Conservation (phyloP, 2,113 vertebrate species). For the Panthera uncia region DNA sequence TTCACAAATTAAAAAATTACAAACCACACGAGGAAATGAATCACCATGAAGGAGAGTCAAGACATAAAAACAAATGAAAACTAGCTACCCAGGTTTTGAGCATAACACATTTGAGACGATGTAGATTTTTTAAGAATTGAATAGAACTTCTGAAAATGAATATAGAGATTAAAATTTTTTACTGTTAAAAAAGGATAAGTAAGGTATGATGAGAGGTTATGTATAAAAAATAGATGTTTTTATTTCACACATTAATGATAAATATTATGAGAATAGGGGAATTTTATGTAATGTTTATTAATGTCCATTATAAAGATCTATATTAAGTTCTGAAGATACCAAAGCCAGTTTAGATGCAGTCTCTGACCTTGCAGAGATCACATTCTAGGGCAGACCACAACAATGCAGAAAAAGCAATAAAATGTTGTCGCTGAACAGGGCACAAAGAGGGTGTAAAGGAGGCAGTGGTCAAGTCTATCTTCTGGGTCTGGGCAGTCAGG, state of each 20-base stretch:
- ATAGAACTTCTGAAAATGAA: constrained; percentile 44
- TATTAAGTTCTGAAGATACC: constrained; percentile 11
- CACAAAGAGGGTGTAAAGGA: neutral
- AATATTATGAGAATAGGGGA: constrained; percentile 19
- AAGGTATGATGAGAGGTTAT: neutral
- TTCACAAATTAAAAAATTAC: constrained; percentile 74
- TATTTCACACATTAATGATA: neutral
- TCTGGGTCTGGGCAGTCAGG: neutral
- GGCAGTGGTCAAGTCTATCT: neutral
- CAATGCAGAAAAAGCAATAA: neutral
- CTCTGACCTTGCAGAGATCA: neutral
- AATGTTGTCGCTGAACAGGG: neutral
- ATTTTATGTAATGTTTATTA: constrained; percentile 22
- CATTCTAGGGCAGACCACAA: neutral
- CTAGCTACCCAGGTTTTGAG: constrained; percentile 22
- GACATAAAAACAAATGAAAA: constrained; percentile 68
- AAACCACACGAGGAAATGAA: constrained; percentile 61
- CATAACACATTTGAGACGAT: constrained; percentile 41
- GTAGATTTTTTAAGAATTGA: constrained; percentile 42
- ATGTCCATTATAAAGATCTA: neutral
- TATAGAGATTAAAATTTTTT: neutral
- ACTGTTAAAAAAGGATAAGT: neutral
- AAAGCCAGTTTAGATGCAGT: neutral
- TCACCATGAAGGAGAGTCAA: constrained; percentile 66
- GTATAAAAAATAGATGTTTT: constrained; percentile 25